phyloP scores from a whole-genome alignment of 2,888 invertebrate species.

The Euclidia mi region DNA sequence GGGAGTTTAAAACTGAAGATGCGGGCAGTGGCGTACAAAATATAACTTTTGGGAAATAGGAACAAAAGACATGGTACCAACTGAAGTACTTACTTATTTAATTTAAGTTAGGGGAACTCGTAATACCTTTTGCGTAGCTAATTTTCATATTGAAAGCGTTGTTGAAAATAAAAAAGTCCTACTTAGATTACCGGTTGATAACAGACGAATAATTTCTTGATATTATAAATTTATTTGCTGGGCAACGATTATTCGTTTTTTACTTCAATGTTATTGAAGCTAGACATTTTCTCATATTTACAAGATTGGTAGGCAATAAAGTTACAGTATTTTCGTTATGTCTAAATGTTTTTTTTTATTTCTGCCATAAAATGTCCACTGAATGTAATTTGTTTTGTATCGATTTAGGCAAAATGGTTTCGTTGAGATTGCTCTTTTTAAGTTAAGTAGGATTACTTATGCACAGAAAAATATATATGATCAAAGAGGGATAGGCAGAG shows the following conservation, averaged over 20 bases:
- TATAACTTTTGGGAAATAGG: slow-evolving; percentile 26
- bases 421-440: too few relatives aligned
- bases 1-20: slow-evolving; percentile 12
- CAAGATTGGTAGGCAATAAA: neutral
- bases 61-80: slow-evolving; percentile 35
- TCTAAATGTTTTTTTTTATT: too few relatives aligned
- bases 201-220: slow-evolving; percentile 25
- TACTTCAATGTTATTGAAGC: slow-evolving; percentile 12
- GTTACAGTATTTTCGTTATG: neutral
- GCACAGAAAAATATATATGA: too few relatives aligned
- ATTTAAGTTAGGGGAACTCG: slow-evolving; percentile 54
- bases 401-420: too few relatives aligned
- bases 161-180: too few relatives aligned
- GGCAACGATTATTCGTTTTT: slow-evolving; percentile 20
- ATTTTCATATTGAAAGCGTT: too few relatives aligned
- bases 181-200: too few relatives aligned
- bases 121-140: slow-evolving; percentile 46
- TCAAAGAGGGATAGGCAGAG: too few relatives aligned
- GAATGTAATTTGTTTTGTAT: too few relatives aligned
- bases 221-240: slow-evolving; percentile 31
- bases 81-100: slow-evolving; percentile 47
- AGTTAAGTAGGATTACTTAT: too few relatives aligned
- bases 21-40: slow-evolving; percentile 26
- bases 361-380: too few relatives aligned
- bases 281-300: too few relatives aligned